Evolutionary conservation across 2,888 invertebrate species (phyloP), one percentile per base, ranked within the genome.

Genomic region (Hanleya hanleyi): DNA sequence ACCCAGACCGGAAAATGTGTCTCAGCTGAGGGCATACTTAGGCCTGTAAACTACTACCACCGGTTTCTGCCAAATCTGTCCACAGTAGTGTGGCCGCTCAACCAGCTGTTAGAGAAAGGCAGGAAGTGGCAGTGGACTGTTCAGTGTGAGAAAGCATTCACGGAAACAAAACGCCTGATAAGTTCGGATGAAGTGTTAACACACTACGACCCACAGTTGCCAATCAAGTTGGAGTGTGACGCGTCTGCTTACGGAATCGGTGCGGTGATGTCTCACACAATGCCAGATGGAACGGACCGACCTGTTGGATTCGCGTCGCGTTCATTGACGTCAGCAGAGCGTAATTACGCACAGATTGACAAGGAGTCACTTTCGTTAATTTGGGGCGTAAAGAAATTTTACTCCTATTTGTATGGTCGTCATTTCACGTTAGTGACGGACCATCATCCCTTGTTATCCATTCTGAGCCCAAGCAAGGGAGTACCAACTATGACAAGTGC

Each of bases 281-380:
- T 73, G 47, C 35, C 33, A 15, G 51, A 67, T 51, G 66, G 69
- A 7, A 35, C 41, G 3, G 64, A 69, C 22, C 26, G 68, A 36
- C 72, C 72, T 26, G 69, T 69, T 36, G 69, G 62, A 6, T 69
- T 0, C 37, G 78, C 80, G 22, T 79, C 80, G n/a, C 61, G 79
- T n/a, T 75, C 77, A 15, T 67, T 79, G 32, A 61, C 70, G 9
- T 18, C 37, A 15, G 67, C 73, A 9, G 78, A 80, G 41, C 47
- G 47, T 33, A 75, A 84, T 26, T 90, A 90, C 77, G 83, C 86
- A 22, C 87, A 88, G 73, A 71, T 90, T 26, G 89, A 90, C 57
- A 88, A 88, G 73, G 90, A 88, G 81, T 87, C 90, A 36, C 77
- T 89, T 38, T 81, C 86, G 9, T 71, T 77, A 18, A 69, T 73